Percentiles rank a stretch among this genome's conserved stretches.
These are phyloP conservation scores for Orthosia incerta DNA, from an alignment of 2,888 invertebrate species.

Conservation along the genomic window DNA sequence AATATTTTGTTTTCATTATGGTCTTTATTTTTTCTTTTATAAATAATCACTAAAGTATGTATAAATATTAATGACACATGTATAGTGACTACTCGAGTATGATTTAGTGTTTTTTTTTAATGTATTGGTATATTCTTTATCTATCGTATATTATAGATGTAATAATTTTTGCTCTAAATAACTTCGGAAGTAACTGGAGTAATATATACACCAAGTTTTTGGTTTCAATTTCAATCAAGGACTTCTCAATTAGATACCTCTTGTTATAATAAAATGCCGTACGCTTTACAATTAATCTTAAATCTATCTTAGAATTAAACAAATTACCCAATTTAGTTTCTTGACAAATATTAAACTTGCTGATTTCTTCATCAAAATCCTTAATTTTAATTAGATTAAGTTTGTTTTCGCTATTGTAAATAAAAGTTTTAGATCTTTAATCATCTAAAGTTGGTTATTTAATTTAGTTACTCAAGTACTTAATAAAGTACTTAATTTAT, in stretches of 20 bases:
- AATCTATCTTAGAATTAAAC: slow-evolving; percentile 20
- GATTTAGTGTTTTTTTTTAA: no score
- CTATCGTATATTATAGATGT: no score
- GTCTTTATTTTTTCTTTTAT: no score
- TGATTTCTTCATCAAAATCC: slow-evolving; percentile 13
- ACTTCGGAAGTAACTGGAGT: no score
- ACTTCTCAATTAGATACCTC: background rate
- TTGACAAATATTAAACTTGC: slow-evolving; percentile 40
- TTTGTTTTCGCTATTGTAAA: slow-evolving; percentile 31
- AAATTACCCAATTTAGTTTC: slow-evolving; percentile 17
- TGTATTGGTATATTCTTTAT: no score
- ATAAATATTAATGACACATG: no score
- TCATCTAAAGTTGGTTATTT: background rate
- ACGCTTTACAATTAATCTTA: background rate
- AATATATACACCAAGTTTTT: no score
- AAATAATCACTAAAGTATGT: no score
- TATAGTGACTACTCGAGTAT: no score
- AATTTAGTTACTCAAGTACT: slow-evolving; percentile 28
- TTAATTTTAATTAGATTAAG: slow-evolving; percentile 37
- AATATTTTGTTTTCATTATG: no score
- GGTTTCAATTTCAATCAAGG: no score
- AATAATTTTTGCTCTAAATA: no score
- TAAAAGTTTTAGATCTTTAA: slow-evolving; percentile 42
- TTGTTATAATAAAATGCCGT: background rate
- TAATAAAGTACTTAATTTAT: slow-evolving; percentile 32